Percentiles rank a stretch among this genome's conserved stretches.
phyloP scores from a whole-genome alignment of 2,797 vertebrate genomes.

The Acanthornis magna region DNA sequence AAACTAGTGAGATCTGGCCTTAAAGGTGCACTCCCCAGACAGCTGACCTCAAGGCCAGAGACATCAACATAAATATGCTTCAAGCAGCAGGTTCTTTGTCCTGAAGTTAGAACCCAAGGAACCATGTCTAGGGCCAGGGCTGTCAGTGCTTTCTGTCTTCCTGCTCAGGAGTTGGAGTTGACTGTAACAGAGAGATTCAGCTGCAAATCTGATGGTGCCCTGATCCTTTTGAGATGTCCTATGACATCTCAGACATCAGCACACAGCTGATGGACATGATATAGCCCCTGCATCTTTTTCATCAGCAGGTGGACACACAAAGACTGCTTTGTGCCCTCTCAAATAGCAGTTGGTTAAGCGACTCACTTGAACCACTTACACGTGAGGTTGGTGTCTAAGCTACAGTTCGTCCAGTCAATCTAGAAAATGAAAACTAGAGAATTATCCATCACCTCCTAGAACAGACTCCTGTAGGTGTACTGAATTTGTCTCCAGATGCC shows the following conservation, averaged over 20 bases:
- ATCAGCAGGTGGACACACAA: background rate
- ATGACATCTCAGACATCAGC: background rate
- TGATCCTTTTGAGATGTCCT: background rate
- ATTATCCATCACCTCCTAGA: background rate
- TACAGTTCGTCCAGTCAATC: background rate
- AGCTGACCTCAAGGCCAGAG: background rate
- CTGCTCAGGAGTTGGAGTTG: background rate
- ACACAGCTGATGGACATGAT: background rate
- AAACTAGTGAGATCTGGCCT: background rate
- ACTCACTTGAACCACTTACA: background rate
- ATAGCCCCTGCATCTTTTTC: background rate
- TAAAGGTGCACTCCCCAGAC: background rate
- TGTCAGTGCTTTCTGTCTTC: background rate
- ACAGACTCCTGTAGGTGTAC: background rate
- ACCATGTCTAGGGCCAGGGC: background rate
- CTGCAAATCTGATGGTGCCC: background rate
- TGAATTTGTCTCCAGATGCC: background rate
- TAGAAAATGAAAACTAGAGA: background rate
- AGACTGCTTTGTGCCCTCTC: background rate
- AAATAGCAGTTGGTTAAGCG: background rate
- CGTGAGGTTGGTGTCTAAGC: background rate
- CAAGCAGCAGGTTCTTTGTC: background rate
- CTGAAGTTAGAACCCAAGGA: background rate
- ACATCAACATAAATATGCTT: background rate
- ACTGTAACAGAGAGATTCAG: background rate